A percentile compares a stretch with the other conserved stretches of the same genome.
Evolutionary conservation across 2,888 invertebrate species (phyloP).

Genomic region (Nebria brevicollis): DNA sequence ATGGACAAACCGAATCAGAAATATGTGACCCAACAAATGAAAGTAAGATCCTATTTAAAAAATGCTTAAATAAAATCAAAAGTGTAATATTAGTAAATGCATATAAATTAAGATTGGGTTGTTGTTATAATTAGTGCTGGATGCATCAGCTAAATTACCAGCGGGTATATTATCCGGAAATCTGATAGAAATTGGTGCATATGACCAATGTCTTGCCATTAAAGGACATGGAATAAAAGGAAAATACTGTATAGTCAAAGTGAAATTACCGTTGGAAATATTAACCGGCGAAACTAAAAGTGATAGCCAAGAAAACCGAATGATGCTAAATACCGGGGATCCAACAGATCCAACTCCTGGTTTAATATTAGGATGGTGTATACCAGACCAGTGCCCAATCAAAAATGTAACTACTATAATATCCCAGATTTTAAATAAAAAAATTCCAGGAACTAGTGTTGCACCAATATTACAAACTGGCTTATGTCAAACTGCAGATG

Average conservation of each 20-base stretch:
- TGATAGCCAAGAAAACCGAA: neutral
- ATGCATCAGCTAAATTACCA: slow-evolving; percentile 42
- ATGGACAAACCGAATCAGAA: no score
- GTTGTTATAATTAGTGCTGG: slow-evolving; percentile 7
- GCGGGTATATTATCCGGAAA: slow-evolving; percentile 41
- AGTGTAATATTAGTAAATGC: neutral
- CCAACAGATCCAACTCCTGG: neutral
- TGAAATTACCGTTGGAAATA: neutral
- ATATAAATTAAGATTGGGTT: neutral
- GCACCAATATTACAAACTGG: neutral
- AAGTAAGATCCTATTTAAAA: no score
- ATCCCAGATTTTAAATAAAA: neutral
- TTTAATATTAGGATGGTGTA: slow-evolving; percentile 28
- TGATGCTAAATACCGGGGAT: neutral
- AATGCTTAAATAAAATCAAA: no score
- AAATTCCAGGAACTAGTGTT: neutral
- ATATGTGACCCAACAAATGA: no score
- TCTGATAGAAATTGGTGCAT: slow-evolving; percentile 45
- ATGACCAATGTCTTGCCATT: slow-evolving; percentile 46
- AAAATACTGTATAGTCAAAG: slow-evolving; percentile 38
- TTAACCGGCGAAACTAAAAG: neutral
- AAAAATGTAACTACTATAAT: slow-evolving; percentile 7
- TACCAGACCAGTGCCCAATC: slow-evolving; percentile 38
- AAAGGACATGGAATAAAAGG: slow-evolving; percentile 25
- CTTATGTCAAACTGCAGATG: slow-evolving; percentile 7